These are phyloP conservation scores for Heliconius hewitsoni DNA, from an alignment of 1,140 invertebrate genomes.

Conservation along the genomic window DNA sequence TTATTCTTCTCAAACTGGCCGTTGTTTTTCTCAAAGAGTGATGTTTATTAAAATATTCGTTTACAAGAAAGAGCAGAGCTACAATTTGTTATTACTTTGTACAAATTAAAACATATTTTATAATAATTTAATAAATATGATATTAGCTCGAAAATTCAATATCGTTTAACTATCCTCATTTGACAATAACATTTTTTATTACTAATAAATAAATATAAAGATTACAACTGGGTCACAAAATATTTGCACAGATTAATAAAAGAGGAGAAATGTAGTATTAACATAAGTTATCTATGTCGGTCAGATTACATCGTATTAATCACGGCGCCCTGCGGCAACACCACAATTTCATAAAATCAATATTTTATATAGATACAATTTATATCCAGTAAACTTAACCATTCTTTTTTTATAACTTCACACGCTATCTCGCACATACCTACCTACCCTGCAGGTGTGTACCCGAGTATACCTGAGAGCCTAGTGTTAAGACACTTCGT, in stretches of 20 bases:
- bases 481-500: background rate
- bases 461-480: background rate
- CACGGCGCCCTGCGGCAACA: background rate
- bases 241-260: background rate
- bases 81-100: too few relatives aligned
- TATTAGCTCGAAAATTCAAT: too few relatives aligned
- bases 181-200: too few relatives aligned
- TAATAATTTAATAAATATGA: too few relatives aligned
- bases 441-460: background rate
- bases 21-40: too few relatives aligned
- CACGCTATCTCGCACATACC: too few relatives aligned
- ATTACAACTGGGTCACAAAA: background rate
- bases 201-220: background rate
- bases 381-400: too few relatives aligned
- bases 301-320: slow-evolving; percentile 12
- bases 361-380: background rate
- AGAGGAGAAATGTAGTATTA: background rate
- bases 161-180: too few relatives aligned
- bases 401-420: background rate
- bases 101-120: too few relatives aligned
- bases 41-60: too few relatives aligned
- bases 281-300: slow-evolving; percentile 22
- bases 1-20: too few relatives aligned
- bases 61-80: too few relatives aligned
- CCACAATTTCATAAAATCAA: slow-evolving; percentile 15